Percentiles rank a stretch among this genome's conserved stretches.
Conservation (phyloP, 2,888 invertebrate genomes). For the Matsumyia berberina region DNA sequence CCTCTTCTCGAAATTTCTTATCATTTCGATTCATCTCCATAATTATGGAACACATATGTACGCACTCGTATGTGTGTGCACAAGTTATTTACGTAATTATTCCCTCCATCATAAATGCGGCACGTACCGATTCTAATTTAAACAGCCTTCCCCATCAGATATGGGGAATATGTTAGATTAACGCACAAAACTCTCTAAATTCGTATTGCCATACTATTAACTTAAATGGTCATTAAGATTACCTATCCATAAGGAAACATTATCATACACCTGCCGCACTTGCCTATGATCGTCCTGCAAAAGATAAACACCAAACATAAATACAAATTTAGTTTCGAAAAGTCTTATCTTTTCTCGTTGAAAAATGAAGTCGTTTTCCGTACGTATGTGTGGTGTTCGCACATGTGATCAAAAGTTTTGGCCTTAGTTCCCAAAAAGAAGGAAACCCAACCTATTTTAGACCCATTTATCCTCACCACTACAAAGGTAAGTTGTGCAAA, state of each 20-base stretch:
- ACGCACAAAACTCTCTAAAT: conserved; percentile 26
- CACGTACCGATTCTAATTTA: conserved; percentile 45
- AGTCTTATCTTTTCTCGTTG: conserved; percentile 32
- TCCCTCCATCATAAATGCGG: conserved; percentile 19
- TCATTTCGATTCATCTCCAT: conserved; percentile 40
- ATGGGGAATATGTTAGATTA: conserved; percentile 21
- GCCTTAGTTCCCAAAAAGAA: not conserved
- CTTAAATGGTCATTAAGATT: conserved; percentile 58
- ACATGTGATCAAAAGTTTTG: conserved; percentile 13
- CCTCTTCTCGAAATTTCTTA: conserved; percentile 18
- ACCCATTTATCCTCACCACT: not conserved
- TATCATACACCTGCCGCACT: conserved; percentile 15
- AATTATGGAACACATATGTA: conserved; percentile 12
- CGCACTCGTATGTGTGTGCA: not conserved
- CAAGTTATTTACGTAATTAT: conserved; percentile 35
- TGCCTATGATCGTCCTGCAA: not conserved
- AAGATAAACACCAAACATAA: conserved; percentile 19
- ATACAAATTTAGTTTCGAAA: conserved; percentile 36
- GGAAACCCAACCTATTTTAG: not conserved
- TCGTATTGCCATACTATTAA: conserved; percentile 28
- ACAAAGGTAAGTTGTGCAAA: conserved; percentile 9
- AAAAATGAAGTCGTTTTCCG: conserved; percentile 28
- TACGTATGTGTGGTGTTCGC: not conserved
- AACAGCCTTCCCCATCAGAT: conserved; percentile 36
- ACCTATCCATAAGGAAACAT: conserved; percentile 24